Percentiles rank a stretch among this genome's conserved stretches.
Conservation (phyloP, 2,113 vertebrate species). For the Brachyistius frenatus region DNA sequence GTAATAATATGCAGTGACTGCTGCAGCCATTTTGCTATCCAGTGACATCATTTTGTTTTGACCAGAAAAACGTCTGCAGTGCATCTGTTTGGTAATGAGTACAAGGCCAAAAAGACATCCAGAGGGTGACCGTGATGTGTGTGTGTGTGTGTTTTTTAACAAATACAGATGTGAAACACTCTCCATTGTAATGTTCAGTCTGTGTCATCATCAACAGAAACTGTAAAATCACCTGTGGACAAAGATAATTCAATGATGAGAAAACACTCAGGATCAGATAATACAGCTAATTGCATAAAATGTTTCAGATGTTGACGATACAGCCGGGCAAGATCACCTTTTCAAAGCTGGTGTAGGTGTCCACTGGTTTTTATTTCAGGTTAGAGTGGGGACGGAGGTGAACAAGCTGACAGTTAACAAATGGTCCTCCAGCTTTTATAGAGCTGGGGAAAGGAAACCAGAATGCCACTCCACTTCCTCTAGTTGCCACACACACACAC, state of each 20-base stretch:
- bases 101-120: slow-evolving; percentile 24
- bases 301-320: slow-evolving; percentile 45
- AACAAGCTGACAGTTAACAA: slow-evolving; percentile 71
- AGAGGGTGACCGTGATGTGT: neutral
- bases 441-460: slow-evolving; percentile 64
- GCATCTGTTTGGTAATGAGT: slow-evolving; percentile 42
- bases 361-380: slow-evolving; percentile 67
- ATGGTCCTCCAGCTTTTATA: slow-evolving; percentile 67
- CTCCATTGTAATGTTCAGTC: slow-evolving; percentile 23
- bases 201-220: slow-evolving; percentile 25
- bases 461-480: slow-evolving; percentile 64
- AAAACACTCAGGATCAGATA: slow-evolving; percentile 63
- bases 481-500: slow-evolving; percentile 30
- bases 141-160: neutral
- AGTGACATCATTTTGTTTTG: slow-evolving; percentile 35
- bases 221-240: slow-evolving; percentile 16
- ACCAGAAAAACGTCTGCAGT: slow-evolving; percentile 4
- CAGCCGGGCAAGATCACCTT: slow-evolving; percentile 48
- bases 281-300: slow-evolving; percentile 43
- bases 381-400: slow-evolving; percentile 66
- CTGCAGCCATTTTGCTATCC: neutral
- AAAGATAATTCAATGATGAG: slow-evolving; percentile 39
- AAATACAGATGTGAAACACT: slow-evolving; percentile 49
- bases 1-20: neutral
- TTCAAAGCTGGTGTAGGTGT: slow-evolving; percentile 63